These are phyloP conservation scores for Xylocopa sonorina DNA, from an alignment of 1,140 invertebrate species.

Conservation along the genomic window DNA sequence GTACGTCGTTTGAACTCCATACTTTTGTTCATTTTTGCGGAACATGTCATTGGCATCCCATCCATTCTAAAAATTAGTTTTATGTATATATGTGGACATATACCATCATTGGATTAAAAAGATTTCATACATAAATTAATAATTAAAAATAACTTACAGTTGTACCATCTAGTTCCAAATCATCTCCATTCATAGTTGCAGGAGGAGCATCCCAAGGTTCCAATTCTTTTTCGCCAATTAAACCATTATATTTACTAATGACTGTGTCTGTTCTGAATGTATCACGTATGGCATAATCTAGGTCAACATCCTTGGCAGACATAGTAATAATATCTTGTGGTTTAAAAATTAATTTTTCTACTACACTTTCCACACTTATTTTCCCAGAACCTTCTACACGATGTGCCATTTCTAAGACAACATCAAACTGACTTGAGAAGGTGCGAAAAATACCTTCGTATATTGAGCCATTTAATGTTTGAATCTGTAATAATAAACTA, in stretches of 20 bases:
- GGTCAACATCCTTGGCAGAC: conserved; percentile 90
- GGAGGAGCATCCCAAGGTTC: conserved; percentile 93
- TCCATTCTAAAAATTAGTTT: conserved; percentile 87
- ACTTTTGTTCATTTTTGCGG: conserved; percentile 93
- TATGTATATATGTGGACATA: neutral
- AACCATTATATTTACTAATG: conserved; percentile 86
- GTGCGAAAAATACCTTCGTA: conserved; percentile 94
- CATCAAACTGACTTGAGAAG: conserved; percentile 91
- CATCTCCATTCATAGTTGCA: conserved; percentile 84
- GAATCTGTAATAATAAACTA: conserved; percentile 80
- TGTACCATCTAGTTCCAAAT: conserved; percentile 86
- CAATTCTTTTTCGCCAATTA: conserved; percentile 89
- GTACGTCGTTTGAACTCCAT: conserved; percentile 94
- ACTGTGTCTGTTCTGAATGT: conserved; percentile 93
- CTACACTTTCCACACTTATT: conserved; percentile 86
- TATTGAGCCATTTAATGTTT: conserved; percentile 90
- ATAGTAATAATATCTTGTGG: conserved; percentile 91
- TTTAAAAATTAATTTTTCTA: conserved; percentile 93
- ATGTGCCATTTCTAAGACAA: conserved; percentile 92
- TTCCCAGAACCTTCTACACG: conserved; percentile 88
- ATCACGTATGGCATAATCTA: conserved; percentile 93
- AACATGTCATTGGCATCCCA: conserved; percentile 98
- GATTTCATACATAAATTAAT: no score
- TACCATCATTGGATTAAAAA: no score
- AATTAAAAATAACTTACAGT: conserved; percentile 74